Conservation (phyloP, 1,140 invertebrate species). For the Drosophila kikkawai region DNA sequence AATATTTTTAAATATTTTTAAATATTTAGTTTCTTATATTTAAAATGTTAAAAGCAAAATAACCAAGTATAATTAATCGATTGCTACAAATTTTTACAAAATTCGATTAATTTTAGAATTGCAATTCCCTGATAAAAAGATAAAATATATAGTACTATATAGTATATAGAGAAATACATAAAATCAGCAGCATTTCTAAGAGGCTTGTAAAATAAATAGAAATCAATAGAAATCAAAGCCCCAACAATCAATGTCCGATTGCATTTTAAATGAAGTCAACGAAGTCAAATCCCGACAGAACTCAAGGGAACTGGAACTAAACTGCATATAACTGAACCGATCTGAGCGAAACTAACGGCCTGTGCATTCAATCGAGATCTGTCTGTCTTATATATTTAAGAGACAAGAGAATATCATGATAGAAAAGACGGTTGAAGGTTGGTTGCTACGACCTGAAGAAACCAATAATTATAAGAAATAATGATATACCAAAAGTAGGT, state of each 20-base stretch:
- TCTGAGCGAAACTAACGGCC: slow-evolving; percentile 9
- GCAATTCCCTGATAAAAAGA: background rate
- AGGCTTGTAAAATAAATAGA: slow-evolving; percentile 1
- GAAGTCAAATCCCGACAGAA: slow-evolving; percentile 9
- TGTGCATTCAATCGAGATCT: slow-evolving; percentile 15
- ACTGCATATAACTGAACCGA: slow-evolving; percentile 24
- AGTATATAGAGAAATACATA: background rate
- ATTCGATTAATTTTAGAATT: too few species aligned
- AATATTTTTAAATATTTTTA: background rate
- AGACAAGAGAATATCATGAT: slow-evolving; percentile 1
- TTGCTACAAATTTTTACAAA: too few species aligned
- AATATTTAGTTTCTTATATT: background rate
- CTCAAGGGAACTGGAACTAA: slow-evolving; percentile 6
- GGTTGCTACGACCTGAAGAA: too few species aligned
- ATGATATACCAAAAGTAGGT: too few species aligned
- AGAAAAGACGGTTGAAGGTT: background rate
- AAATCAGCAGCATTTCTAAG: background rate
- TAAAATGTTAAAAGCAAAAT: background rate
- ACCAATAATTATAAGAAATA: background rate
- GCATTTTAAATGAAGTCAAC: slow-evolving; percentile 30
- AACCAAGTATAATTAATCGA: too few species aligned
- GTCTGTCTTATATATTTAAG: background rate
- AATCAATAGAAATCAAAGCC: background rate
- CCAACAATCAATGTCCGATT: slow-evolving; percentile 36
- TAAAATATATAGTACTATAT: background rate